Evolutionary conservation across 1,140 invertebrate species (phyloP), one percentile per base, ranked within the genome.

Genomic region (Drosophila kanapiae): DNA sequence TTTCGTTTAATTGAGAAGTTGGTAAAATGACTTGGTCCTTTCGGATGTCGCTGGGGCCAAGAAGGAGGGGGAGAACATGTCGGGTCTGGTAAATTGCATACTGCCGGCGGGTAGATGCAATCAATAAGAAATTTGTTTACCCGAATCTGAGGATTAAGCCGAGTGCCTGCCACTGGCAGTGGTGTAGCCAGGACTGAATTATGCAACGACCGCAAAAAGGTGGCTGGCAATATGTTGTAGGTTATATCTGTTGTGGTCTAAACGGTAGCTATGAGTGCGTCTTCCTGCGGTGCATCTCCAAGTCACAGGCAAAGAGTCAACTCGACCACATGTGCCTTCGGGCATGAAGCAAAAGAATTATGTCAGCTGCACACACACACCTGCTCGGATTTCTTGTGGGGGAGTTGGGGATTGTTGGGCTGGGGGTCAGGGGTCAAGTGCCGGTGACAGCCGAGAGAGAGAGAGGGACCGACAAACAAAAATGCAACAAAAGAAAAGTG

Each of bases 1-100:
- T 80, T 81, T 75, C 60, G 29, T 71, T 78, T 78, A 88, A 88
- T 90, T 88, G 84, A 84, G 85, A 84, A 90, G 80, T 88, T 80
- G 60, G 77, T 56, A 77, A 40, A 67, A 51, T 51, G 75, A 72
- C 67, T 72, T 38, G 48, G 57, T 47, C 47, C 65, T 68, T 9
- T 8, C 6, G 37, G 11, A 35, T n/a, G 29, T 1, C 61, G n/a
- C 13, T 29, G 54, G 42, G 9, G 11, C 27, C 18, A 11, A 13
- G 37, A 29, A 29, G 47, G 11, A 14, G 7, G 6, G 14, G 51
- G 13, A 54, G 33, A 18, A 54, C 16, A 56, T 38, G 53, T 56
- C 53, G n/a, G 33, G 18, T 35, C 53, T 56, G 53, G 53, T 35
- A 56, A 56, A 56, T 54, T 35, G 33, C 53, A 23, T 9, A 23